phyloP scores from a whole-genome alignment of 2,113 vertebrate species.

The Chinchilla lanigera region DNA sequence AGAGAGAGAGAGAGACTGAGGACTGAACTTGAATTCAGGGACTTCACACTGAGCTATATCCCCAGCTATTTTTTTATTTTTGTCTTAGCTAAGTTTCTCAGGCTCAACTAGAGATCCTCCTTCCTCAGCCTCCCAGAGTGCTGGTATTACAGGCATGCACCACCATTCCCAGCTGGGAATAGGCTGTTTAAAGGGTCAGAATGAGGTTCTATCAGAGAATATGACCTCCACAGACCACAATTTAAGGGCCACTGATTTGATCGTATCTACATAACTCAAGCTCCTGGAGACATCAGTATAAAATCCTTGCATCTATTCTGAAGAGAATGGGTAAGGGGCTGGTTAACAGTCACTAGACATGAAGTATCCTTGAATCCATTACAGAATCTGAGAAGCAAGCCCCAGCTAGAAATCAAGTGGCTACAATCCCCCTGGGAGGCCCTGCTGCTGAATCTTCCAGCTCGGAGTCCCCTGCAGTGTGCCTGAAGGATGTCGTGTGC shows the following conservation, averaged over 20 bases:
- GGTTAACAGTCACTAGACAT: background rate
- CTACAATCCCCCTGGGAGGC: background rate
- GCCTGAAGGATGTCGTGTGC: slow-evolving; percentile 96
- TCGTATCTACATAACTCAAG: background rate
- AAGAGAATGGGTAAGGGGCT: background rate
- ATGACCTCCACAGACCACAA: background rate
- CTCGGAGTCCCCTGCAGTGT: slow-evolving; percentile 88
- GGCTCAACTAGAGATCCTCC: background rate
- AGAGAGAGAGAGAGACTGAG: too few species aligned
- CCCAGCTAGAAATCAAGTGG: background rate
- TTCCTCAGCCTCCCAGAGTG: background rate
- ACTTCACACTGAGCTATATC: background rate
- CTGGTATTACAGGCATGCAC: background rate
- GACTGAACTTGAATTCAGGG: background rate
- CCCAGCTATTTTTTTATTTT: background rate
- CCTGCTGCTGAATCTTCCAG: slow-evolving; percentile 46
- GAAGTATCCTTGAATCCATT: background rate
- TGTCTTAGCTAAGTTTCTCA: background rate
- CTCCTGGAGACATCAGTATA: background rate
- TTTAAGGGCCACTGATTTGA: background rate
- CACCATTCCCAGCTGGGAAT: background rate
- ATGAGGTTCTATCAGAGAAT: background rate
- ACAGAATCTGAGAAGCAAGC: slow-evolving; percentile 50
- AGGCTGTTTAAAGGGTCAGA: background rate
- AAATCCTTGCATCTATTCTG: background rate